A percentile compares a stretch with the other conserved stretches of the same genome.
These are phyloP conservation scores for Cryptosula pallasiana DNA, from an alignment of 2,888 invertebrate species.

Conservation along the genomic window DNA sequence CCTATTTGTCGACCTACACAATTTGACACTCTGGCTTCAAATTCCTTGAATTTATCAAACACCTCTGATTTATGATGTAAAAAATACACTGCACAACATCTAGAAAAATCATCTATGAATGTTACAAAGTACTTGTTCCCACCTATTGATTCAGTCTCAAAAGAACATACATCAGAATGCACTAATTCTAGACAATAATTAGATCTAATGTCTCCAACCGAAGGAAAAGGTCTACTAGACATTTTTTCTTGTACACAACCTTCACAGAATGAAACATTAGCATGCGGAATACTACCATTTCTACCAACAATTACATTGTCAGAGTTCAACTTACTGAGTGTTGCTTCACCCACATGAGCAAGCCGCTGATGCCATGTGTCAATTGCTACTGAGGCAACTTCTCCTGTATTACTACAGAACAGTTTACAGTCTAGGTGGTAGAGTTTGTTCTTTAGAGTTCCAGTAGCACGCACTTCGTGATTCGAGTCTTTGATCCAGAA, in stretches of 20 bases:
- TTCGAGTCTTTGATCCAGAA: neutral
- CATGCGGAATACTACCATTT: neutral
- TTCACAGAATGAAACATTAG: neutral
- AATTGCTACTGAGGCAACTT: neutral
- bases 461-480: neutral
- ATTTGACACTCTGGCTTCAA: neutral
- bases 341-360: neutral
- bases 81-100: constrained; percentile 8
- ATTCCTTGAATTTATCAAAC: neutral
- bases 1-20: neutral
- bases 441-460: neutral
- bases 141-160: neutral
- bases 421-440: neutral
- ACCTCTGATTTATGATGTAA: neutral
- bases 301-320: neutral
- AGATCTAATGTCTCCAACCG: constrained; percentile 3
- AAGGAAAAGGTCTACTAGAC: neutral
- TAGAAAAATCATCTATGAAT: constrained; percentile 1
- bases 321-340: neutral
- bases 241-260: neutral
- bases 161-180: neutral
- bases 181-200: neutral
- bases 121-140: neutral
- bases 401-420: neutral
- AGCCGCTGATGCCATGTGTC: neutral